Base-by-base conservation (phyloP, 1,140 invertebrate species). In the Diabrotica virgifera region DNA sequence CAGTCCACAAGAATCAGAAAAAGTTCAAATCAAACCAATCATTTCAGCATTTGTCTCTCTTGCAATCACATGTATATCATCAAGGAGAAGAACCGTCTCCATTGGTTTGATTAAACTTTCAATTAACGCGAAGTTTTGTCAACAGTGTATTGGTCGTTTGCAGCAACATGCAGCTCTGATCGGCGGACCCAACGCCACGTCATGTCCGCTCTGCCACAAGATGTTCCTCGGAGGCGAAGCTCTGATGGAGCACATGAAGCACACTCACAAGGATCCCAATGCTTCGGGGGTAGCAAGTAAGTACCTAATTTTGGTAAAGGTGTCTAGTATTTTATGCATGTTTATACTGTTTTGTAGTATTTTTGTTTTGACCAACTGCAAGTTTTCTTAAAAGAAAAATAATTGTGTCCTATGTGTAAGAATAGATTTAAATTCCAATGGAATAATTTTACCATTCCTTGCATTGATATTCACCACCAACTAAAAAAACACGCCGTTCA, bases 241-340 rank as follows among this genome's bases (percentile, higher is more conserved):
- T 53, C 86, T 96, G 55, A 94, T 96, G 85, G 94, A 96, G 79
- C 94, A 96, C 80, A 96, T 96, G 94, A 95, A 95, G 82, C 90
- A 92, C 79, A 92, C 92, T 38, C 94, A 96, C 82, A 96, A 95
- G 84, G 93, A 96, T 77, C 93, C 92, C 38, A 91, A 91, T 80
- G 89, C 91, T 62, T 89, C 90, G 66, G 90, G 89, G 76, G 91
- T 93, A 80, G 88, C 91, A 84, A 93, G 93, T 95, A 92, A 93
- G 91, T 90, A 82, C 71, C 62, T 73, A 72, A 69, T 38, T 68
- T 59, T 64, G 63, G 36, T 65, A 52, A 40, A 56, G 11, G 53
- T 55, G 10, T 55, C 24, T 10, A 6, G 53, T 55, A 14, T 55
- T 10, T 10, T 14, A 6, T 46, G 40, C 40, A 46, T 46, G 40